phyloP scores from a whole-genome alignment of 2,888 invertebrate species.

The Drosophila rellima region DNA sequence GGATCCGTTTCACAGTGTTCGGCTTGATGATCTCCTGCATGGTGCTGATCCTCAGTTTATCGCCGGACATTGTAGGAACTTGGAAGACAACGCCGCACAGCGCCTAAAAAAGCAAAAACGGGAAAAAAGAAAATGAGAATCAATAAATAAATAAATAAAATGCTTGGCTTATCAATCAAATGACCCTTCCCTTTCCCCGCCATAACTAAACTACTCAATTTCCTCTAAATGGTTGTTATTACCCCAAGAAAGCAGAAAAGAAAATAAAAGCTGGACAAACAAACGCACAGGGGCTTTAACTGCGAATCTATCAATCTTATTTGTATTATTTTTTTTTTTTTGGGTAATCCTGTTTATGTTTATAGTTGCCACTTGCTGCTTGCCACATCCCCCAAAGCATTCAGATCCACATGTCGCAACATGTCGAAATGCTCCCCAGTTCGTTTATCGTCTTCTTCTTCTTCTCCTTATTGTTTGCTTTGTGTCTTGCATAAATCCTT shows the following conservation, averaged over 20 bases:
- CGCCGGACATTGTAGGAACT: conserved; percentile 96
- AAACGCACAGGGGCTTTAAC: conserved; percentile 44
- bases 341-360: conserved; percentile 76
- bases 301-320: conserved; percentile 78
- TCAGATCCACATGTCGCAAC: conserved; percentile 15
- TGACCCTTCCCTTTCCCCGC: conserved; percentile 8
- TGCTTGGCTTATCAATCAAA: conserved; percentile 72
- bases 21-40: conserved; percentile 96
- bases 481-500: conserved; percentile 78
- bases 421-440: conserved; percentile 23
- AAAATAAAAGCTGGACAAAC: conserved; percentile 32
- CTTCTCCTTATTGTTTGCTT: conserved; percentile 51
- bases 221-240: conserved; percentile 49
- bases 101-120: conserved; percentile 88
- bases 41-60: conserved; percentile 93
- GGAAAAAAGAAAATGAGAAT: conserved; percentile 66
- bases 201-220: conserved; percentile 67
- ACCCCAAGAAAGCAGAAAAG: conserved; percentile 12
- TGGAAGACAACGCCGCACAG: conserved; percentile 95
- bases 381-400: background rate
- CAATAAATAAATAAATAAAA: conserved; percentile 41
- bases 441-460: conserved; percentile 48
- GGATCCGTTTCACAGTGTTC: conserved; percentile 94
- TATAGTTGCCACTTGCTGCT: conserved; percentile 40
- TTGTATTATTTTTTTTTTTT: conserved; percentile 7